Evolutionary conservation across 1,140 invertebrate genomes (phyloP), one percentile per base, ranked within the genome.

Genomic region (Lamellibrachia luymesi): DNA sequence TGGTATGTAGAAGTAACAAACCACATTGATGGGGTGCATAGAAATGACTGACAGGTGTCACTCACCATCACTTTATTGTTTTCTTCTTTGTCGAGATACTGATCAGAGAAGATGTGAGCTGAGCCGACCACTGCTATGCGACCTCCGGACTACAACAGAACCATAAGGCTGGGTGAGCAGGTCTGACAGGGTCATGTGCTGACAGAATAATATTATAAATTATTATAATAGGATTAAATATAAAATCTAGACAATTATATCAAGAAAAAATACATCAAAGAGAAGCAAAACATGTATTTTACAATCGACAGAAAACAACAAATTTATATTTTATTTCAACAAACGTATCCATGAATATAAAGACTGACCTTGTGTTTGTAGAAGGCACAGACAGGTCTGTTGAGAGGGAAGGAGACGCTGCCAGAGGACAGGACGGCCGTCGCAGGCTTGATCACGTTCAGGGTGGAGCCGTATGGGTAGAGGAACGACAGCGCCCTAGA

Each of bases 11-110:
- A 56, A 56, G 52, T 56, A 56, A 56, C 52, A 56, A 56, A 17
- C 52, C 6, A 56, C 52, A 56, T 56, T 56, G 17, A 56, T 56
- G 0, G 52, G 6, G 52, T 56, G 52, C 17, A 56, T 56, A 17
- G 6, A 17, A 56, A 49, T 50, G 49, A 10, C 7, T 91, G 51
- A 50, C 13, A 91, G n/a, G 10, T 50, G 51, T 17, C 8, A 95
- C 95, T 95, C 94, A 97, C 97, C 94, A 97, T 97, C 49, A 99
- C 97, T 95, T 98, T 97, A 95, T 98, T 97, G 96, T 99, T 99
- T 95, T 98, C 98, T 96, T 99, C 99, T 95, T 98, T 98, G 93
- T 99, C 98, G 94, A 99, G 97, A 96, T 99, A 99, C 94, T 98
- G 95, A 95, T 97, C 97, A 93, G 95, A 95, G 92, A 97, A 97